Conservation (phyloP, 1,140 invertebrate genomes). For the Atopsyche davidsoni region DNA sequence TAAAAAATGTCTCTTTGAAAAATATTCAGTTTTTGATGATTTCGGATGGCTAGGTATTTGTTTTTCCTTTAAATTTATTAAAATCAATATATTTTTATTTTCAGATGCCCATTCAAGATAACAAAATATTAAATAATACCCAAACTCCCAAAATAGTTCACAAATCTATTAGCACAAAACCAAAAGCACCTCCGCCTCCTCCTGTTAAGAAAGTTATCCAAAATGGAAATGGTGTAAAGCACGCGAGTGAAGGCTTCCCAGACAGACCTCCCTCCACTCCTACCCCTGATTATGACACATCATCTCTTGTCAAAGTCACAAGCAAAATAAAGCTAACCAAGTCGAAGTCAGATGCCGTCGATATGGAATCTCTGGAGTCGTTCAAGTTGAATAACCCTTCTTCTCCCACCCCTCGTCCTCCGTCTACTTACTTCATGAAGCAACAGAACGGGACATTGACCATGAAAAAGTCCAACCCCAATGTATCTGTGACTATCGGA, state of each 20-base stretch:
- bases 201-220: constrained; percentile 32
- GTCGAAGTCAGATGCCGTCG: constrained; percentile 50
- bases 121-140: background rate
- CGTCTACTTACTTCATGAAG: constrained; percentile 58
- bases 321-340: constrained; percentile 38
- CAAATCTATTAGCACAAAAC: constrained; percentile 24
- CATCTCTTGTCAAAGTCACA: constrained; percentile 31
- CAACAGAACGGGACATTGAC: constrained; percentile 43
- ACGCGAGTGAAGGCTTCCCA: constrained; percentile 14
- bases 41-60: background rate
- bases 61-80: constrained; percentile 3
- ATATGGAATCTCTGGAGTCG: constrained; percentile 67
- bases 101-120: constrained; percentile 35
- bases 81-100: constrained; percentile 22
- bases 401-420: constrained; percentile 55
- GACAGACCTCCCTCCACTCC: constrained; percentile 50
- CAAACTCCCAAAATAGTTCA: background rate
- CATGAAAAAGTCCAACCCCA: constrained; percentile 45
- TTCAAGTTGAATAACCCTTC: constrained; percentile 60
- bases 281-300: constrained; percentile 56
- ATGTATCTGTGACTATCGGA: constrained; percentile 60
- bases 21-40: too few relatives aligned
- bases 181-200: constrained; percentile 41
- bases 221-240: constrained; percentile 29
- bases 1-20: too few relatives aligned